Evolutionary conservation across 2,888 invertebrate species (phyloP).

Genomic region (Melieria omissa): DNA sequence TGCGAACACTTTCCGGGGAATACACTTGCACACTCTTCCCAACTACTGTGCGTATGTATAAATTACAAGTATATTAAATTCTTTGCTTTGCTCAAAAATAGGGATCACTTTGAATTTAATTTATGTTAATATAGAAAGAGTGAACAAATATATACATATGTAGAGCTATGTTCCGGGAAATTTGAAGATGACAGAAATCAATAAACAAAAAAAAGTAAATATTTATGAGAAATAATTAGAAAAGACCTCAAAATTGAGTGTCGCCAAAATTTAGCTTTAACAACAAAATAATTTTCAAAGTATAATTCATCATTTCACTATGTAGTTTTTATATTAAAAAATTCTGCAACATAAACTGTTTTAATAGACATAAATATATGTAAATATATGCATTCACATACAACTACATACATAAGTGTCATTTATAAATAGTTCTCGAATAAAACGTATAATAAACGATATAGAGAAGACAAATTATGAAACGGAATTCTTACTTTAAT

Average conservation of each 20-base stretch:
- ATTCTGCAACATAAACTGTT: neutral
- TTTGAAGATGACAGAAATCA: neutral
- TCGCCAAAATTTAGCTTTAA: no score
- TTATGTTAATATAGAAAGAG: neutral
- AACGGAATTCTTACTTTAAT: no score
- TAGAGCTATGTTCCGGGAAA: neutral
- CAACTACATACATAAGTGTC: slow-evolving; percentile 19
- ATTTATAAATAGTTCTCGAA: no score
- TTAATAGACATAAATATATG: slow-evolving; percentile 42
- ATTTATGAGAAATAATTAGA: neutral
- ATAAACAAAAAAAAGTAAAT: neutral
- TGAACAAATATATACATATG: neutral
- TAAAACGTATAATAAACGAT: no score
- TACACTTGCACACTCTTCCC: no score
- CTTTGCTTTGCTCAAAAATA: no score
- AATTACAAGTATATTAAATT: no score
- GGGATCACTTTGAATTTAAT: neutral
- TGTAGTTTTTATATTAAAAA: neutral
- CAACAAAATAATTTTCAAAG: no score
- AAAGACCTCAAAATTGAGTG: no score
- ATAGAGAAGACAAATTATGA: no score
- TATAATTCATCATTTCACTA: neutral
- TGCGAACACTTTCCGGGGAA: no score
- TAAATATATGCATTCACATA: slow-evolving; percentile 41
- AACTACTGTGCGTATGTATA: no score